These are phyloP conservation scores for Lethrus apterus DNA, from an alignment of 1,140 invertebrate genomes.

Conservation along the genomic window DNA sequence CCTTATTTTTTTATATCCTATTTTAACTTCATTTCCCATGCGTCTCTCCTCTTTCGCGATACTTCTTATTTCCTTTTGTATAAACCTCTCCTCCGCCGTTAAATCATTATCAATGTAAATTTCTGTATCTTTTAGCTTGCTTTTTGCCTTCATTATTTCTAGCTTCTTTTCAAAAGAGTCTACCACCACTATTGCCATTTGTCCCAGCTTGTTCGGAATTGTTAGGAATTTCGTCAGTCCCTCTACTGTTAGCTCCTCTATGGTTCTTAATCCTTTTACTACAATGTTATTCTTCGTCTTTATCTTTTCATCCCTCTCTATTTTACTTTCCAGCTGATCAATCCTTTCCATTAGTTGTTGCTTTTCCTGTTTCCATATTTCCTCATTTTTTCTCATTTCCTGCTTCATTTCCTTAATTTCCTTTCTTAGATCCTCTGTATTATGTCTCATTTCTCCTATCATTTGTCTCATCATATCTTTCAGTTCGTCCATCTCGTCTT, in stretches of 20 bases:
- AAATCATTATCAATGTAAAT: slow-evolving; percentile 12
- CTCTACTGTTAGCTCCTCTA: neutral
- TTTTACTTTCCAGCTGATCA: neutral
- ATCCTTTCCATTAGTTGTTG: neutral
- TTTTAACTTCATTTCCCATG: slow-evolving; percentile 12
- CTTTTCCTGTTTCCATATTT: neutral
- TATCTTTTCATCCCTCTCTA: neutral
- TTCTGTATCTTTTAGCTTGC: slow-evolving; percentile 8
- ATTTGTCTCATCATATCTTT: no score
- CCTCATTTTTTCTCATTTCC: neutral
- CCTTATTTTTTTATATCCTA: slow-evolving; percentile 9
- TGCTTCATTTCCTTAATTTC: no score
- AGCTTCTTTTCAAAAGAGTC: neutral
- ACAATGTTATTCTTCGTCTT: neutral
- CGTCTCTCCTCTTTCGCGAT: slow-evolving; percentile 1
- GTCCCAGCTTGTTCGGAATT: neutral
- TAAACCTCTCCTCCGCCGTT: slow-evolving; percentile 9
- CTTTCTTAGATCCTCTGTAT: no score
- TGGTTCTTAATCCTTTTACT: neutral
- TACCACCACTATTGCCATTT: neutral
- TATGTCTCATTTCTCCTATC: no score
- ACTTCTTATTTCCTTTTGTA: slow-evolving; percentile 8
- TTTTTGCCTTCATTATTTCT: slow-evolving; percentile 2
- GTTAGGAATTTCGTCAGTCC: neutral
- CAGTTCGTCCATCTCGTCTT: no score